phyloP scores from a whole-genome alignment of 1,140 invertebrate genomes.

The Heliconius melpomene region DNA sequence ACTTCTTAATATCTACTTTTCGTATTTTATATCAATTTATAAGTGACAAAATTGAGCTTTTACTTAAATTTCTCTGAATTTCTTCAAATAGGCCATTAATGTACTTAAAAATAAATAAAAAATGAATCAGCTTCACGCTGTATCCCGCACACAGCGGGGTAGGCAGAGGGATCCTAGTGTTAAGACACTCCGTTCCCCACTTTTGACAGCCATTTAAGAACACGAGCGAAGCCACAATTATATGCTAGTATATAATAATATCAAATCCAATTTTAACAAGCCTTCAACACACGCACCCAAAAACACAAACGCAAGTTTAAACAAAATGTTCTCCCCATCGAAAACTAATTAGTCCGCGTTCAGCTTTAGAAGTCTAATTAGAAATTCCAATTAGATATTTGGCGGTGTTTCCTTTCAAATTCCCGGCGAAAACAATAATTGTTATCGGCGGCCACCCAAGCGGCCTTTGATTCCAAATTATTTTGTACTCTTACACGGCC shows the following conservation, averaged over 20 bases:
- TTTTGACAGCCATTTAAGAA: neutral
- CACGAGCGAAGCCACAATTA: neutral
- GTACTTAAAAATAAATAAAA: no score
- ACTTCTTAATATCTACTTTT: no score
- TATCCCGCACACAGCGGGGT: no score
- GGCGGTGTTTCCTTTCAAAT: slow-evolving; percentile 62
- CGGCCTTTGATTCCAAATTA: slow-evolving; percentile 68
- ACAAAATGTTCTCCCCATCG: slow-evolving; percentile 39
- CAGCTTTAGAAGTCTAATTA: slow-evolving; percentile 68
- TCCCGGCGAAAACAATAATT: slow-evolving; percentile 72
- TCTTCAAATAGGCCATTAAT: no score
- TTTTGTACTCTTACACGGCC: slow-evolving; percentile 47
- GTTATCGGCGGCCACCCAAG: slow-evolving; percentile 70
- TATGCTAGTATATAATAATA: neutral
- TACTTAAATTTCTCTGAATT: no score
- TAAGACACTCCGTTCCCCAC: no score
- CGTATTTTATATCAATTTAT: no score
- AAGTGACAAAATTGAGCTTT: no score
- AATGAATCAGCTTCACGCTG: no score
- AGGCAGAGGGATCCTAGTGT: no score
- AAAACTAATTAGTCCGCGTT: slow-evolving; percentile 66
- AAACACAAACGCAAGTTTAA: slow-evolving; percentile 18
- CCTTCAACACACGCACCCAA: slow-evolving; percentile 9
- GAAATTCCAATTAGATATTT: slow-evolving; percentile 80
- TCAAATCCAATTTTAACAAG: slow-evolving; percentile 1